These are phyloP conservation scores for Hipparchia sbordonii DNA, from an alignment of 2,888 invertebrate species.

Conservation along the genomic window DNA sequence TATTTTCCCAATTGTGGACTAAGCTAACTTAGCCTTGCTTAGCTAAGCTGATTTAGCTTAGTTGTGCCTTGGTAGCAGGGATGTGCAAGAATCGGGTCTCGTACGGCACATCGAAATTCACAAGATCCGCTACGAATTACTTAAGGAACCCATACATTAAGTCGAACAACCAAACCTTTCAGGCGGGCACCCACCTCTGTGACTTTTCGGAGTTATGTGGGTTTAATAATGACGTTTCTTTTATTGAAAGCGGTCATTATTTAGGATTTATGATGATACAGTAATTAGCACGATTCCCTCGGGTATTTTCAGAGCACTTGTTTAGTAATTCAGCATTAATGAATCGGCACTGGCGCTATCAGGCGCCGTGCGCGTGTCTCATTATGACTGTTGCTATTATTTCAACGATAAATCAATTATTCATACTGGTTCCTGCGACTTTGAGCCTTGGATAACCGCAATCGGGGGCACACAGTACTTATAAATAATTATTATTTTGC, in stretches of 20 bases:
- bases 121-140: no score
- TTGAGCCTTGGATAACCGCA: conserved; percentile 33
- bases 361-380: conserved; percentile 25
- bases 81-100: no score
- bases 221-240: no score
- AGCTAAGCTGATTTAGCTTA: no score
- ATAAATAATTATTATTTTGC: neutral
- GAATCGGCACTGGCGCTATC: conserved; percentile 25
- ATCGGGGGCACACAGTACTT: conserved; percentile 36
- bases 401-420: conserved; percentile 23
- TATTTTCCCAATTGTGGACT: neutral
- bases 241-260: no score
- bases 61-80: no score
- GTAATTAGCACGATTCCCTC: neutral
- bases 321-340: neutral
- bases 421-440: conserved; percentile 24
- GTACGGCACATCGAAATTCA: no score
- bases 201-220: no score
- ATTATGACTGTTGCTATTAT: conserved; percentile 28
- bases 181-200: no score
- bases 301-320: conserved; percentile 8
- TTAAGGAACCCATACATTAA: no score
- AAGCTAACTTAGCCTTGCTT: no score
- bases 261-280: neutral
- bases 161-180: no score